Percentiles rank a stretch among this genome's conserved stretches.
Evolutionary conservation across 2,888 invertebrate species (phyloP).

Genomic region (Cartodere bifasciata): DNA sequence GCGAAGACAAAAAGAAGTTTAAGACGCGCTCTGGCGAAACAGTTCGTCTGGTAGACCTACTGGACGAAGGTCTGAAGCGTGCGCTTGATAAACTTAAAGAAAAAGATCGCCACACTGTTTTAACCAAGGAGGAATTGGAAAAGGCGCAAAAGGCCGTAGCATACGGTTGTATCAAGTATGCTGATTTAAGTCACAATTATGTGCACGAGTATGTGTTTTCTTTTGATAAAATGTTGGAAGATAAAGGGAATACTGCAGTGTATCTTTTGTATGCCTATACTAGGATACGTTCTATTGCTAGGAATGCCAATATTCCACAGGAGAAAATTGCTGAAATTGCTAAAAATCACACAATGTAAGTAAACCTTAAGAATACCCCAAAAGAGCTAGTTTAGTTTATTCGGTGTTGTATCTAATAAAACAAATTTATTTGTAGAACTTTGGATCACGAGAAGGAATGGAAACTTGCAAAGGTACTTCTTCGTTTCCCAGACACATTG

Average conservation of each 20-base stretch:
- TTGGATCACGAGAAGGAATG: slow-evolving; percentile 86
- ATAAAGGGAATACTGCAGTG: slow-evolving; percentile 97
- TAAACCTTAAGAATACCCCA: too few relatives aligned
- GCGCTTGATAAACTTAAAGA: slow-evolving; percentile 73
- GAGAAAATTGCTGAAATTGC: slow-evolving; percentile 50
- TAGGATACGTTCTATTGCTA: slow-evolving; percentile 81
- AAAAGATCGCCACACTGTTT: slow-evolving; percentile 73
- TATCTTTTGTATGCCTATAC: slow-evolving; percentile 92
- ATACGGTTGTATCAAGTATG: slow-evolving; percentile 97
- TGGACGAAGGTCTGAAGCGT: slow-evolving; percentile 83
- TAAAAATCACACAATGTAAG: slow-evolving; percentile 45
- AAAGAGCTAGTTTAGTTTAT: too few relatives aligned
- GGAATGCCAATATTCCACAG: slow-evolving; percentile 56
- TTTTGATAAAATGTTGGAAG: slow-evolving; percentile 98
- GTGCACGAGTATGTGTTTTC: slow-evolving; percentile 94
- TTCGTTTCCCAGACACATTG: slow-evolving; percentile 80
- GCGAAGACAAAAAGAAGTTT: slow-evolving; percentile 98
- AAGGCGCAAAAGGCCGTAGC: slow-evolving; percentile 84
- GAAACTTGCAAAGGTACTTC: slow-evolving; percentile 79
- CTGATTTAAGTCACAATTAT: slow-evolving; percentile 89
- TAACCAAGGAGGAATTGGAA: slow-evolving; percentile 68
- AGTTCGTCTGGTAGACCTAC: slow-evolving; percentile 64
- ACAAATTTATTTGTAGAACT: too few relatives aligned
- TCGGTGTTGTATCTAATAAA: too few relatives aligned
- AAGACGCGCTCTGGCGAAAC: slow-evolving; percentile 97